Evolutionary conservation across 2,113 vertebrate genomes (phyloP), one percentile per base, ranked within the genome.

Genomic region (Dicrurus megarhynchus): DNA sequence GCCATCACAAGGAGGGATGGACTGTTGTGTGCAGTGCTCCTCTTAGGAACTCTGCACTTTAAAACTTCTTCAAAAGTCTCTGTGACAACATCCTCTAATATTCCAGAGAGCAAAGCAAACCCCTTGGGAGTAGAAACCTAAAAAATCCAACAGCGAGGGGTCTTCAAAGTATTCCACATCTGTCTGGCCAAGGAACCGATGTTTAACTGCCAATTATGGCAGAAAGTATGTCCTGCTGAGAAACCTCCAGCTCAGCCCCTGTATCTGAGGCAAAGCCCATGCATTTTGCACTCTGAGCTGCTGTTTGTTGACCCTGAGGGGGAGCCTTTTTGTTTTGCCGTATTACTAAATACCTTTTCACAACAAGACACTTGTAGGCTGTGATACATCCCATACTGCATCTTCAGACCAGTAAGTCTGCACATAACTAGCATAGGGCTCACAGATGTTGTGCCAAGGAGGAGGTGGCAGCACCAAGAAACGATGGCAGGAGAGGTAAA

Each of bases 291-390:
- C 23, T 33, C 22, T 24, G 28, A 49, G 19, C 57, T 79, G 35
- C 30, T 30, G 3, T 13, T 57, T 50, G 23, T 39, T 63, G 47
- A 28, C 33, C 39, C 21, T 20, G 35, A 68, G 16, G 24, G 9
- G 42, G 10, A 39, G 3, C 9, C 10, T 50, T 47, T 52, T 71
- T 53, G 14, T 55, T 79, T 75, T 19, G 11, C 37, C 6, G 10
- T 37, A 20, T 47, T n/a, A 37, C 21, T 35, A 49, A 75, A 28
- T 30, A 20, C 6, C 5, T 59, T 49, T 67, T 49, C 50, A 35
- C 0, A 1, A 6, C 1, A 4, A 30, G 1, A 26, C 1, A 1
- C 9, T 7, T 47, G 11, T 19, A 57, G 37, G 7, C 30, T 32
- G 22, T 13, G 7, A 27, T 28, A 7, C 20, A 41, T 55, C 70